Percentiles rank a stretch among this genome's conserved stretches.
phyloP scores from a whole-genome alignment of 1,140 invertebrate species.

The Lucilia sericata region DNA sequence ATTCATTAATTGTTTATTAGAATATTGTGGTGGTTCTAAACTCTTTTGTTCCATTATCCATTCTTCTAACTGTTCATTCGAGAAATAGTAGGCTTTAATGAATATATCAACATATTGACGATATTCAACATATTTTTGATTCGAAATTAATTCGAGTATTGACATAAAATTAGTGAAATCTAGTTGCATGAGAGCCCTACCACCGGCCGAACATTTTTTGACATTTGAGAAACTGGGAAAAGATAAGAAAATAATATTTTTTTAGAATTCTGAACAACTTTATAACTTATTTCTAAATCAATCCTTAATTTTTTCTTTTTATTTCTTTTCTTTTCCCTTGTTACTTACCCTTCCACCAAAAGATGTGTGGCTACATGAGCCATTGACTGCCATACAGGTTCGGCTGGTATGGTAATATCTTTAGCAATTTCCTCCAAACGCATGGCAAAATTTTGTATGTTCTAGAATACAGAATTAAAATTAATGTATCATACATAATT shows the following conservation, averaged over 20 bases:
- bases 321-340: too few relatives aligned
- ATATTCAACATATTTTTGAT: slow-evolving; percentile 86
- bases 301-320: too few relatives aligned
- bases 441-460: slow-evolving; percentile 83
- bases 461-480: slow-evolving; percentile 69
- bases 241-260: slow-evolving; percentile 41
- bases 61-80: slow-evolving; percentile 86
- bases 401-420: slow-evolving; percentile 77
- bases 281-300: too few relatives aligned
- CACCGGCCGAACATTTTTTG: slow-evolving; percentile 96
- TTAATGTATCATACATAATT: background rate
- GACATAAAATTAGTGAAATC: slow-evolving; percentile 96
- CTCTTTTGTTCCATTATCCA: slow-evolving; percentile 91
- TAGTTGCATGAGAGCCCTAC: slow-evolving; percentile 95
- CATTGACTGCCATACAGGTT: slow-evolving; percentile 88
- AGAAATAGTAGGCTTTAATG: slow-evolving; percentile 96
- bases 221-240: slow-evolving; percentile 82
- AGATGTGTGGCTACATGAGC: slow-evolving; percentile 85
- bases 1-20: slow-evolving; percentile 85
- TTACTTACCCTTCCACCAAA: slow-evolving; percentile 88
- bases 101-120: slow-evolving; percentile 93
- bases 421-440: slow-evolving; percentile 78
- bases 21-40: slow-evolving; percentile 73
- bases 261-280: too few relatives aligned
- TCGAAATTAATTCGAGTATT: slow-evolving; percentile 89